These are phyloP conservation scores for Ochropleura plecta DNA, from an alignment of 2,888 invertebrate genomes.

Conservation along the genomic window DNA sequence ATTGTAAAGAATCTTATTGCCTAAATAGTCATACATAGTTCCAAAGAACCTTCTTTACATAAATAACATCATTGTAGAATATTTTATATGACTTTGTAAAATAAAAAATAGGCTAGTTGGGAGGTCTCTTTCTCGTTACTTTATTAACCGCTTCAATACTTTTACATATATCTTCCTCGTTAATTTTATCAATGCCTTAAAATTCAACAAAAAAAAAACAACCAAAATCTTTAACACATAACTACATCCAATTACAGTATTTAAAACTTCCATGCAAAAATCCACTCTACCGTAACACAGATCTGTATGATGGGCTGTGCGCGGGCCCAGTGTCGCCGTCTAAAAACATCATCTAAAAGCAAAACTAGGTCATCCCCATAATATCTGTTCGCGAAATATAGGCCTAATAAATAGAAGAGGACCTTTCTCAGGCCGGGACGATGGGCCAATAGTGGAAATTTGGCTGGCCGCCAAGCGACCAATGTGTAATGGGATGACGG, in stretches of 20 bases:
- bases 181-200: neutral
- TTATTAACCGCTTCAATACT: neutral
- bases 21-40: no score
- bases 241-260: neutral
- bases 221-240: neutral
- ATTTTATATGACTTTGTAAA: no score
- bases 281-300: neutral
- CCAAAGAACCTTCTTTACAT: no score
- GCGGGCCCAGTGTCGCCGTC: neutral
- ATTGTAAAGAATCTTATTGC: no score
- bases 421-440: conserved; percentile 43
- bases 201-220: neutral
- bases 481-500: conserved; percentile 58
- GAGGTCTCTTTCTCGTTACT: neutral
- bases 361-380: conserved; percentile 40
- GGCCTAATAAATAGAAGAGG: conserved; percentile 50
- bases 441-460: conserved; percentile 48
- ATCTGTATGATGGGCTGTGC: neutral
- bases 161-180: neutral
- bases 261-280: neutral
- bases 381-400: conserved; percentile 44
- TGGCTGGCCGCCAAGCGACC: conserved; percentile 59
- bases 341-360: conserved; percentile 6
- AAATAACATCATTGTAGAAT: no score
- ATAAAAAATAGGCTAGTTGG: neutral